phyloP scores from a whole-genome alignment of 2,797 vertebrate genomes.

The Helostoma temminkii region DNA sequence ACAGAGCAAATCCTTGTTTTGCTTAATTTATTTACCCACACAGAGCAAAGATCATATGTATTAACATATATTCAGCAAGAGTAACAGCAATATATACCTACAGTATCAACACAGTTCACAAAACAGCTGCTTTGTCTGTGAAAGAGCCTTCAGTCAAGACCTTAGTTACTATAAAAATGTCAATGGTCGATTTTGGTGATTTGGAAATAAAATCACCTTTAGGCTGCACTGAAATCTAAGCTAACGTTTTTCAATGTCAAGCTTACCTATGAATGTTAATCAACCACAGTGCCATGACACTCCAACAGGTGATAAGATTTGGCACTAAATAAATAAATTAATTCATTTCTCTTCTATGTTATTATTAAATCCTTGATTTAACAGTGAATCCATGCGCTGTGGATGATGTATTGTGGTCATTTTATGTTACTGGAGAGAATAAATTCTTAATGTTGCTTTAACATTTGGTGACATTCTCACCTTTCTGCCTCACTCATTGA shows the following conservation, averaged over 20 bases:
- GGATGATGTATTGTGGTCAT: neutral
- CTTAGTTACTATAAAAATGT: no score
- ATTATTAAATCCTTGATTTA: conserved; percentile 21
- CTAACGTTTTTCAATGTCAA: neutral
- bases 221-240: no score
- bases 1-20: neutral
- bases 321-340: neutral
- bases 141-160: no score
- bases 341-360: no score
- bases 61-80: no score
- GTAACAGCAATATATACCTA: no score
- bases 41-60: no score
- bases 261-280: neutral
- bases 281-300: neutral
- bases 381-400: neutral
- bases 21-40: neutral
- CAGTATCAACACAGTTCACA: no score
- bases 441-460: neutral
- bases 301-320: neutral
- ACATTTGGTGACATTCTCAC: neutral
- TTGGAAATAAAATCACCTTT: no score
- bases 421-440: neutral
- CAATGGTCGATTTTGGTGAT: no score
- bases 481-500: neutral
- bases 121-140: no score